A percentile compares a stretch with the other conserved stretches of the same genome.
Conservation (phyloP, 2,797 vertebrate genomes). For the Coilia nasus region DNA sequence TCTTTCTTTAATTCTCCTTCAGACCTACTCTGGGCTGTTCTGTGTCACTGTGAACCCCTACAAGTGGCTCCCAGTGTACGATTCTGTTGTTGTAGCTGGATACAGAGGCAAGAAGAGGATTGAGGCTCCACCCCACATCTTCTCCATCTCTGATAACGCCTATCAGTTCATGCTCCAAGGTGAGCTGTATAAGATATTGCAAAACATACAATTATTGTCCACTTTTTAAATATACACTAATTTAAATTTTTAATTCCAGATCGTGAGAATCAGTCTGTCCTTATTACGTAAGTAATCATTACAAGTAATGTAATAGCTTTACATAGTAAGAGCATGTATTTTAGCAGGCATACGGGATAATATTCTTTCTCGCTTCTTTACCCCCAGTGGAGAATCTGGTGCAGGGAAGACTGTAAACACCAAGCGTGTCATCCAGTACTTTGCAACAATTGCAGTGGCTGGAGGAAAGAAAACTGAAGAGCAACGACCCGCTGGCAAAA, state of each 20-base stretch:
- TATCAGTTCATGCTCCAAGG: conserved; percentile 84
- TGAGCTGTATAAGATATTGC: conserved; percentile 40
- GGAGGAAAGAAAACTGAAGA: conserved; percentile 65
- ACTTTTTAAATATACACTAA: background rate
- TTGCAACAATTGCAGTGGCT: conserved; percentile 84
- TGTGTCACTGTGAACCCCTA: conserved; percentile 86
- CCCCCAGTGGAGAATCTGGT: conserved; percentile 83
- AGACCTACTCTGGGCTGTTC: conserved; percentile 63
- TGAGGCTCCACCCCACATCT: conserved; percentile 85
- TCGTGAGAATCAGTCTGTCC: conserved; percentile 53
- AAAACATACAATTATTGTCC: too few species aligned
- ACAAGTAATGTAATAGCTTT: background rate
- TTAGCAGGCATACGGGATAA: too few species aligned
- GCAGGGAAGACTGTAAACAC: conserved; percentile 93
- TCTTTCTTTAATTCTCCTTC: background rate
- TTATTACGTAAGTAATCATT: conserved; percentile 47
- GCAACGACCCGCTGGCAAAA: conserved; percentile 44
- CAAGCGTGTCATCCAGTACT: conserved; percentile 91
- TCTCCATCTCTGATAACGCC: conserved; percentile 84
- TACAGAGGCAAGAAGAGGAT: conserved; percentile 83
- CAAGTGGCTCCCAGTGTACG: conserved; percentile 83
- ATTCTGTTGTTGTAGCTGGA: conserved; percentile 72
- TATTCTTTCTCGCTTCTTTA: background rate
- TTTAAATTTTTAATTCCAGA: conserved; percentile 33
- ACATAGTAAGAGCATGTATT: too few species aligned